phyloP scores from a whole-genome alignment of 2,888 invertebrate species.

The Rosalia funebris region DNA sequence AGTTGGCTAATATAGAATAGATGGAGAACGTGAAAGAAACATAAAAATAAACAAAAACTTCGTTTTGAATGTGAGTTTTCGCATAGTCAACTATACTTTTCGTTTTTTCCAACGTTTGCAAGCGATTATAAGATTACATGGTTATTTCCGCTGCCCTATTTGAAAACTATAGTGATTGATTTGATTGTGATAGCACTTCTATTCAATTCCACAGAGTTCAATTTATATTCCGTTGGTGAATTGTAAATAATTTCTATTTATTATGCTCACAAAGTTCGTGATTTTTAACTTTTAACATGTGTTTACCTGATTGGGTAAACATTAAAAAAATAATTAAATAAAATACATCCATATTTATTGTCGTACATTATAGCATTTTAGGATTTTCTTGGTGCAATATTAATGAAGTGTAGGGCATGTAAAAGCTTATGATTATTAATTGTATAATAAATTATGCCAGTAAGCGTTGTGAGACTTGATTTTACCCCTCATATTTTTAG shows the following conservation, averaged over 20 bases:
- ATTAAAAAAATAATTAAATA: constrained; percentile 14
- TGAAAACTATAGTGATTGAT: constrained; percentile 39
- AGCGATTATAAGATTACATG: too few relatives aligned
- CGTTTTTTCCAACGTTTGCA: too few relatives aligned
- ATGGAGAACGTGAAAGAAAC: too few relatives aligned
- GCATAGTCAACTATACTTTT: too few relatives aligned
- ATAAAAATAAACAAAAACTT: too few relatives aligned
- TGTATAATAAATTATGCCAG: constrained; percentile 45
- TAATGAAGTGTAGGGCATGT: constrained; percentile 42
- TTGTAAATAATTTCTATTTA: constrained; percentile 50
- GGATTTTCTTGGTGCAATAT: constrained; percentile 53
- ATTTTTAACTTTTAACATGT: constrained; percentile 36
- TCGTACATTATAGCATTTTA: constrained; percentile 44
- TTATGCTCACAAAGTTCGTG: constrained; percentile 55
- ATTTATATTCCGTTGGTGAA: constrained; percentile 28
- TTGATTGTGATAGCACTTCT: constrained; percentile 43
- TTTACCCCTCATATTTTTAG: not conserved
- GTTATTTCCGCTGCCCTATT: too few relatives aligned
- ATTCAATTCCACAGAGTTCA: constrained; percentile 37
- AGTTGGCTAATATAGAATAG: not conserved
- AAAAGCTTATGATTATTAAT: constrained; percentile 42
- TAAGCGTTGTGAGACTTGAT: constrained; percentile 20
- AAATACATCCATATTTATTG: constrained; percentile 36
- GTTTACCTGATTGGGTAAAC: constrained; percentile 24
- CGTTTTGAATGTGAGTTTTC: too few relatives aligned